phyloP scores from a whole-genome alignment of 2,888 invertebrate species.

The Campoplex capitator region DNA sequence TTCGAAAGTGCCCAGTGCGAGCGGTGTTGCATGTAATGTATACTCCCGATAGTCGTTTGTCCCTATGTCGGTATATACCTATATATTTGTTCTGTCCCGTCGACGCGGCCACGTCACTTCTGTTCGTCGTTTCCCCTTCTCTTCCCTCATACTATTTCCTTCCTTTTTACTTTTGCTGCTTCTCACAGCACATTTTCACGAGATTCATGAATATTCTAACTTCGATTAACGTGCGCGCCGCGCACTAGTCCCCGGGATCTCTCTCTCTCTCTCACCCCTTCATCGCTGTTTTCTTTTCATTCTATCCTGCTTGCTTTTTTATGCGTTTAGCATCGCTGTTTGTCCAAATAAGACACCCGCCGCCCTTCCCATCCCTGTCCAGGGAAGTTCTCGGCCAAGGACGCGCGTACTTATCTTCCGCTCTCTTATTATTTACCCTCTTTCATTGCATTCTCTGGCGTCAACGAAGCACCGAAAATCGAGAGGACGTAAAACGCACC shows the following conservation, averaged over 20 bases:
- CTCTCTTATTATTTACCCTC: conserved; percentile 14
- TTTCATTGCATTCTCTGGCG: conserved; percentile 31
- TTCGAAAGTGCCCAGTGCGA: conserved; percentile 12
- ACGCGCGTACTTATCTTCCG: conserved; percentile 50
- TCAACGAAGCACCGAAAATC: conserved; percentile 62
- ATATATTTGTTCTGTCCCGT: conserved; percentile 46
- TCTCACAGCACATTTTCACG: conserved; percentile 58
- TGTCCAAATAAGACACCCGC: conserved; percentile 56
- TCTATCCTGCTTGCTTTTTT: conserved; percentile 32
- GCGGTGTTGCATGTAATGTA: neutral
- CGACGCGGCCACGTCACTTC: conserved; percentile 21
- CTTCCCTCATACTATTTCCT: conserved; percentile 9
- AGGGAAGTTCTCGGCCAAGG: conserved; percentile 55
- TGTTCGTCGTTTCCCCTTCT: conserved; percentile 15
- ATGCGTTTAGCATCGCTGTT: conserved; percentile 66
- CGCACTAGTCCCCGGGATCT: conserved; percentile 26
- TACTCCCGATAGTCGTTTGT: conserved; percentile 24
- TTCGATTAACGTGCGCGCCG: conserved; percentile 73
- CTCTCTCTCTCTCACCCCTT: conserved; percentile 39
- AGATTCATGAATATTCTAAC: conserved; percentile 78
- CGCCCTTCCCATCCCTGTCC: conserved; percentile 59
- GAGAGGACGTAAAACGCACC: conserved; percentile 62
- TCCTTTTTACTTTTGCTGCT: conserved; percentile 29
- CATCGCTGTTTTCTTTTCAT: conserved; percentile 64
- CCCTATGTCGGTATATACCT: conserved; percentile 41